These are phyloP conservation scores for Drosophila asahinai DNA, from an alignment of 1,140 invertebrate genomes.

Conservation along the genomic window DNA sequence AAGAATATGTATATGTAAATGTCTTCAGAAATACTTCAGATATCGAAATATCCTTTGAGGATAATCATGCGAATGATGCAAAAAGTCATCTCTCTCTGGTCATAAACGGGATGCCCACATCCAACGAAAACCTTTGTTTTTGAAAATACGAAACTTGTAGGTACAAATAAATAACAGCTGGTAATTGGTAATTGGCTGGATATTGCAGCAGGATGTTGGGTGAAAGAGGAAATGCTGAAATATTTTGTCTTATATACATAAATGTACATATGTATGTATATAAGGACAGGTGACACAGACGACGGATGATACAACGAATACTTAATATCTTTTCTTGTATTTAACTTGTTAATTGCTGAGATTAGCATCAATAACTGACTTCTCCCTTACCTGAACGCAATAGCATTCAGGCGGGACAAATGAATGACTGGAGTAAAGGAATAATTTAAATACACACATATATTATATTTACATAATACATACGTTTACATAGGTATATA, in stretches of 20 bases:
- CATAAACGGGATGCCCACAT: not conserved
- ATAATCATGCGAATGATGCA: not conserved
- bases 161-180: not conserved
- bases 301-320: not conserved
- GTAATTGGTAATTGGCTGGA: slow-evolving; percentile 5
- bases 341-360: not conserved
- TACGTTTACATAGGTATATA: not conserved
- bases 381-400: not conserved
- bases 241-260: not conserved
- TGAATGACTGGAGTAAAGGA: not conserved
- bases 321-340: not conserved
- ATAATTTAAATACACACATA: slow-evolving; percentile 11
- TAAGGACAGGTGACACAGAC: slow-evolving; percentile 28
- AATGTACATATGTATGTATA: not conserved
- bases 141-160: too few relatives aligned
- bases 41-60: not conserved
- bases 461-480: too few relatives aligned
- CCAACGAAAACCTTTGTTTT: too few relatives aligned
- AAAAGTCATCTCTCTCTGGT: not conserved
- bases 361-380: not conserved
- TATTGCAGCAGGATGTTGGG: slow-evolving; percentile 12
- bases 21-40: not conserved
- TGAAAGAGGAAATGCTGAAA: not conserved
- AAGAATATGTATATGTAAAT: not conserved
- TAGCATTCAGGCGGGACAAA: too few relatives aligned